Percentiles rank a stretch among this genome's conserved stretches.
These are phyloP conservation scores for Daboia siamensis DNA, from an alignment of 2,113 vertebrate species.

Conservation along the genomic window DNA sequence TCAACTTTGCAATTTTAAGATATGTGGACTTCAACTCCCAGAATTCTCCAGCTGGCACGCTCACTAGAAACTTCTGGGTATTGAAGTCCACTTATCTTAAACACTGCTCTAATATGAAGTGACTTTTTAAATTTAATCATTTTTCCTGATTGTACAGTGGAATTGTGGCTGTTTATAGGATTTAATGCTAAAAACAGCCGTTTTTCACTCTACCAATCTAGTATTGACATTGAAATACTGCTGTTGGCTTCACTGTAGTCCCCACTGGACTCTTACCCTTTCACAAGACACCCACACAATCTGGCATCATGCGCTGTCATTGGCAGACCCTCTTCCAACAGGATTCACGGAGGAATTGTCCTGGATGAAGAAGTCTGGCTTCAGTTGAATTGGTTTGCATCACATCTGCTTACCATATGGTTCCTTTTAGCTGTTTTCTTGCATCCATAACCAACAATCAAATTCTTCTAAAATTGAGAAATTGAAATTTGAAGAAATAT, in stretches of 20 bases:
- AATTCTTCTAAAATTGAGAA: slow-evolving; percentile 7
- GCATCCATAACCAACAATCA: neutral
- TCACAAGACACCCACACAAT: neutral
- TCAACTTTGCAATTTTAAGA: neutral
- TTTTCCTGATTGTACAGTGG: neutral
- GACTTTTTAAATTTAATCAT: neutral
- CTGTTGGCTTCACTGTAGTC: neutral
- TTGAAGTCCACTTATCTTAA: neutral
- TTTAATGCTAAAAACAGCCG: accelerated
- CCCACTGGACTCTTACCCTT: neutral
- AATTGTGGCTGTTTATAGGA: accelerated
- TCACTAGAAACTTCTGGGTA: neutral
- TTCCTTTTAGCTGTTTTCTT: neutral
- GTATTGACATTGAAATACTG: neutral
- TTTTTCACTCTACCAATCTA: neutral
- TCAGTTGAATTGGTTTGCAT: neutral
- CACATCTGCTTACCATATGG: neutral
- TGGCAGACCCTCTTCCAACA: neutral
- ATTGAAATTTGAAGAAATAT: neutral
- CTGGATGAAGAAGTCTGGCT: neutral
- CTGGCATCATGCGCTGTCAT: neutral
- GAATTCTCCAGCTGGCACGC: neutral
- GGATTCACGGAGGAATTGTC: neutral
- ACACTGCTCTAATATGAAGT: neutral
- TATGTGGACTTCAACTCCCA: neutral